phyloP scores from a whole-genome alignment of 64 coral and sea anemone species.

The Acropora yongei region DNA sequence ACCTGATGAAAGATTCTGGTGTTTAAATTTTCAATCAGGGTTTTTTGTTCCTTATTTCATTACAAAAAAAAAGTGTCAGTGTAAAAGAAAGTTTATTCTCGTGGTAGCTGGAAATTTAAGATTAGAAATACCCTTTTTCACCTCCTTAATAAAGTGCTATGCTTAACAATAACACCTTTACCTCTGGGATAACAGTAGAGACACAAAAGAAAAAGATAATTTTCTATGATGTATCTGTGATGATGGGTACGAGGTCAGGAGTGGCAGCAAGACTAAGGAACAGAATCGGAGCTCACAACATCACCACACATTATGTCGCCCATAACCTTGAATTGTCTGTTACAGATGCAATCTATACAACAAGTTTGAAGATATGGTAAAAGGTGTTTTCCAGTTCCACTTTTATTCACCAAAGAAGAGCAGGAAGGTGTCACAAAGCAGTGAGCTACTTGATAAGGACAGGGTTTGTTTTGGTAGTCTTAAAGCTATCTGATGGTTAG shows the following conservation, averaged over 20 bases:
- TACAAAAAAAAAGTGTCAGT: too few species aligned
- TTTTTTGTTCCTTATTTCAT: too few species aligned
- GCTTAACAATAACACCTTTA: neutral
- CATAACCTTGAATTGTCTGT: conserved; percentile 41
- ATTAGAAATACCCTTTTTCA: too few species aligned
- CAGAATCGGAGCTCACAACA: neutral
- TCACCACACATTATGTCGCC: conserved; percentile 34
- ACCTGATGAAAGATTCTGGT: too few species aligned
- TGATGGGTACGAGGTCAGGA: conserved; percentile 21
- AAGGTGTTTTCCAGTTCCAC: conserved; percentile 30
- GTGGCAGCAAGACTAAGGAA: conserved; percentile 24
- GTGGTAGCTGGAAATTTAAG: too few species aligned
- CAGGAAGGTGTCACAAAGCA: neutral
- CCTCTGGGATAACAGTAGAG: neutral
- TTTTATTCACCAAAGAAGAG: conserved; percentile 47
- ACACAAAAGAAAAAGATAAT: conserved; percentile 10
- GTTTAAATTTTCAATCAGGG: too few species aligned
- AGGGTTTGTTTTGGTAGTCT: conserved; percentile 24
- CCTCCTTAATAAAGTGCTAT: too few species aligned
- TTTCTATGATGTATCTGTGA: conserved; percentile 41
- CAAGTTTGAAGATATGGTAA: conserved; percentile 33
- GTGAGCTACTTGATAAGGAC: conserved; percentile 9
- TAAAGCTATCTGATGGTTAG: conserved; percentile 34
- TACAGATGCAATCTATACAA: conserved; percentile 1
- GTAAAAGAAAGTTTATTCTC: too few species aligned